Percentiles rank a stretch among this genome's conserved stretches.
Evolutionary conservation across 2,797 vertebrate species (phyloP).

Genomic region (Enteromius argenteus): DNA sequence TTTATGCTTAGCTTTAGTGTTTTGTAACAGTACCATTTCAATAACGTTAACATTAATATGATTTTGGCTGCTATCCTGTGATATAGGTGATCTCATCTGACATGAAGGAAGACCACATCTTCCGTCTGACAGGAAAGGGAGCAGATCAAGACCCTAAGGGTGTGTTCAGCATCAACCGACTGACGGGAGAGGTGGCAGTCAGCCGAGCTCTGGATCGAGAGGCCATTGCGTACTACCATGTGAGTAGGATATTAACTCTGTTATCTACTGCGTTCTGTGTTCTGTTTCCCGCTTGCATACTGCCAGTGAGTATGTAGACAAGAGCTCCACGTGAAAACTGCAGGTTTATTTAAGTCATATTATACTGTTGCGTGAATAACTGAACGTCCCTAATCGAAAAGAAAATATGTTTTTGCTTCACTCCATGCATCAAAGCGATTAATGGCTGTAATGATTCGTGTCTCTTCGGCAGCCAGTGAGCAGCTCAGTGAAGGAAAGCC

Average conservation of each 20-base stretch:
- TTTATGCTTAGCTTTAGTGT: neutral
- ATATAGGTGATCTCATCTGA: constrained; percentile 88
- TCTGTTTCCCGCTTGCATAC: neutral
- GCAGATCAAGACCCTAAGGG: constrained; percentile 93
- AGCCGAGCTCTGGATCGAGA: constrained; percentile 91
- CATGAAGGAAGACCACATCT: constrained; percentile 83
- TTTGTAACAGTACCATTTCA: neutral
- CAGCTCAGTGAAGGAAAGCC: neutral
- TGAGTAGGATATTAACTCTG: constrained; percentile 71
- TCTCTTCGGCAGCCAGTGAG: constrained; percentile 19
- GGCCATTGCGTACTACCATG: constrained; percentile 86
- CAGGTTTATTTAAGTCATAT: constrained; percentile 36
- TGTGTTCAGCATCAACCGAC: constrained; percentile 89
- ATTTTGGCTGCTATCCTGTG: neutral
- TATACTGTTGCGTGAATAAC: neutral
- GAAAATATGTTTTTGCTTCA: constrained; percentile 28
- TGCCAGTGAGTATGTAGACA: neutral
- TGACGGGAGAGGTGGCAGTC: constrained; percentile 89
- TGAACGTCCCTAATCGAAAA: constrained; percentile 26
- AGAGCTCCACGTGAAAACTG: neutral
- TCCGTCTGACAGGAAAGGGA: constrained; percentile 90
- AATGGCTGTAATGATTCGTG: constrained; percentile 31
- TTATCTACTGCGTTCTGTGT: neutral
- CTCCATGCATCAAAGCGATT: constrained; percentile 35
- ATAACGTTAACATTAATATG: neutral